Conservation (phyloP, 2,113 vertebrate genomes). For the Onychostoma macrolepis region DNA sequence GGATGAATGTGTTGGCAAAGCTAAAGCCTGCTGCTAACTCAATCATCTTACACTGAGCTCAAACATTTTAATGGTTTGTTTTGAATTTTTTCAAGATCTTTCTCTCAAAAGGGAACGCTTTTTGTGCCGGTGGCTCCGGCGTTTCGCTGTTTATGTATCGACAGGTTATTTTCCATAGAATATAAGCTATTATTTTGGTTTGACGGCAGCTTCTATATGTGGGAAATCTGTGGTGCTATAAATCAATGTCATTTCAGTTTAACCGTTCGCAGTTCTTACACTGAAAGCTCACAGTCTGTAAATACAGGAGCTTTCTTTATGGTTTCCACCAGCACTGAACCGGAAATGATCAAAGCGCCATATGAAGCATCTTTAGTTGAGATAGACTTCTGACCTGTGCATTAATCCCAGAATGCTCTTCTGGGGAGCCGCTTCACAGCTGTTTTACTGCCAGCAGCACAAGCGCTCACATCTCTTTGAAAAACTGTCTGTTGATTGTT, state of each 20-base stretch:
- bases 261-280: background rate
- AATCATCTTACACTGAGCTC: slow-evolving; percentile 1
- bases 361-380: slow-evolving; percentile 40
- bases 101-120: background rate
- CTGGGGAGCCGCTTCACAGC: slow-evolving; percentile 18
- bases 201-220: background rate
- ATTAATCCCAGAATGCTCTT: slow-evolving; percentile 43
- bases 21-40: slow-evolving; percentile 37
- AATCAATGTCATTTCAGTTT: slow-evolving; percentile 30
- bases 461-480: slow-evolving; percentile 38
- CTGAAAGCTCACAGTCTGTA: background rate
- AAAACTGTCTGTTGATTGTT: slow-evolving; percentile 8
- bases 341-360: slow-evolving; percentile 40
- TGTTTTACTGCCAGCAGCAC: background rate
- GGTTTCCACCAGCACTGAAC: slow-evolving; percentile 1
- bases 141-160: background rate
- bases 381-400: slow-evolving; percentile 31
- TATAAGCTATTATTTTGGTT: slow-evolving; percentile 23
- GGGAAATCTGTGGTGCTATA: background rate
- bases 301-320: background rate
- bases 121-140: background rate
- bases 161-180: slow-evolving; percentile 33
- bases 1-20: slow-evolving; percentile 39
- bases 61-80: slow-evolving; percentile 22
- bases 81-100: slow-evolving; percentile 1